Base-by-base conservation (phyloP, 2,797 vertebrate genomes). In the Staurois parvus region DNA sequence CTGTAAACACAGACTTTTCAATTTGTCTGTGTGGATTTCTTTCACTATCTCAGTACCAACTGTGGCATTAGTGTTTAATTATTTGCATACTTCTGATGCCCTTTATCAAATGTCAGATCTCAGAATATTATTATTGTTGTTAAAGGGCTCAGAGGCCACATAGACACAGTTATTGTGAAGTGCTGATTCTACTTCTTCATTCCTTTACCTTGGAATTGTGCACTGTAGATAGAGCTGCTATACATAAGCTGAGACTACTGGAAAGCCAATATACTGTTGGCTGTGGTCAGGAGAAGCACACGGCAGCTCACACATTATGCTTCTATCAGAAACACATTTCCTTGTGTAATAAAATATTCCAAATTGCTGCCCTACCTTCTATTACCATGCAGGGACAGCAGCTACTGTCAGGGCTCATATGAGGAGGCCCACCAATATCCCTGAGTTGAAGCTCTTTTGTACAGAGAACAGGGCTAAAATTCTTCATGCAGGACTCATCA, bases 21-120 rank as follows among this genome's bases (percentile, higher is more conserved):
- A 79, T 78, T 82, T 86, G 84, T 81, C 85, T 76, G 67, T 72
- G 74, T 86, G 85, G 85, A 86, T 86, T 86, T 85, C n/a, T 81
- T 72, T 77, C 67, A 48, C 34, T 66, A 79, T 79, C 80, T 74
- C 24, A 80, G 73, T 78, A 83, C 45, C 69, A 79, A 72, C 75
- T n/a, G 28, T 78, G 45, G 85, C 73, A 82, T 82, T 86, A 86
- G 48, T 76, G 67, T 59, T 19, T 70, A 29, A 11, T 82, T 86
- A 76, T 82, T 86, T 67, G 52, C 28, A 72, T 70, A 26, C 42
- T 30, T 72, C 37, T 62, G 67, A 66, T 84, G 67, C 83, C 37
- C 52, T 79, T 76, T 84, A 67, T 84, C 32, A 81, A 72, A 81
- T 77, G 79, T 48, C 62, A 75, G 40, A 81, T 76, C 30, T 74